A percentile compares a stretch with the other conserved stretches of the same genome.
These are phyloP conservation scores for Calyptommatus sinebrachiatus DNA, from an alignment of 2,113 vertebrate species.

Conservation along the genomic window DNA sequence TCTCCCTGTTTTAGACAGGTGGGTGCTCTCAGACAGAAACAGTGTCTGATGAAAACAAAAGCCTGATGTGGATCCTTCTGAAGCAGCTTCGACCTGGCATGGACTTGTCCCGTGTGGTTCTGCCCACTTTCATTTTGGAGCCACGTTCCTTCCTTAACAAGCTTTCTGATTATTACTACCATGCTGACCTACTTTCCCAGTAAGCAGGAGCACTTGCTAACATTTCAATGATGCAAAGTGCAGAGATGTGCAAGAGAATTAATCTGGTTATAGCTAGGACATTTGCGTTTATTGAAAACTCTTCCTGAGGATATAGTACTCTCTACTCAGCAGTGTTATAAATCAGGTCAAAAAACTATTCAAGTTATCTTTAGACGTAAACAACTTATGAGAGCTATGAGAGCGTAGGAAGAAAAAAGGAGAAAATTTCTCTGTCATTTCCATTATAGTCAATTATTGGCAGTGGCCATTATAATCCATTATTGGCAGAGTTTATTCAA, in stretches of 20 bases:
- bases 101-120: constrained; percentile 91
- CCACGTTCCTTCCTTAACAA: constrained; percentile 94
- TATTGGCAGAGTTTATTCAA: neutral
- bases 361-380: constrained; percentile 14
- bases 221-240: accelerated
- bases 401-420: neutral
- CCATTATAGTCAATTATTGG: neutral
- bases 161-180: constrained; percentile 92
- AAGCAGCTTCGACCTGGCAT: constrained; percentile 91
- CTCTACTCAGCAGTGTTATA: accelerated
- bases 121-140: constrained; percentile 94
- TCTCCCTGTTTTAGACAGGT: constrained; percentile 70
- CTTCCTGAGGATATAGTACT: neutral
- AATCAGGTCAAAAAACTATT: neutral
- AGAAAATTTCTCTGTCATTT: neutral
- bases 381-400: neutral
- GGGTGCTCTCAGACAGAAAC: constrained; percentile 88
- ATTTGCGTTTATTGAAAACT: neutral
- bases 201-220: constrained; percentile 52
- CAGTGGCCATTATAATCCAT: neutral
- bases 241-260: neutral
- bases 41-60: constrained; percentile 89
- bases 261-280: neutral
- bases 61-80: constrained; percentile 87
- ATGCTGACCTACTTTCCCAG: constrained; percentile 92